phyloP scores from a whole-genome alignment of 2,113 vertebrate genomes.

The Barbus barbus region DNA sequence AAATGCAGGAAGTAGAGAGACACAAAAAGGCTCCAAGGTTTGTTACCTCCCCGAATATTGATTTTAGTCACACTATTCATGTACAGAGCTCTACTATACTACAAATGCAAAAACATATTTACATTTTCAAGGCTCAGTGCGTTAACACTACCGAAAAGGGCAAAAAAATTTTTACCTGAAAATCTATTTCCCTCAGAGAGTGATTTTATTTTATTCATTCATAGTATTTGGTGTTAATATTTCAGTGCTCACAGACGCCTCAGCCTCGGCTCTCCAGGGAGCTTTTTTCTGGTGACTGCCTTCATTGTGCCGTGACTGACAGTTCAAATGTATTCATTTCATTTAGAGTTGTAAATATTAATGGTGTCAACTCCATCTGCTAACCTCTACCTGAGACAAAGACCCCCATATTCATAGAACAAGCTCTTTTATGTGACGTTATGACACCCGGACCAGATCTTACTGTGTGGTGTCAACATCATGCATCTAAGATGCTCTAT shows the following conservation, averaged over 20 bases:
- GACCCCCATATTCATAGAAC: constrained; percentile 44
- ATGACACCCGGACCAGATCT: constrained; percentile 48
- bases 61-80: constrained; percentile 14
- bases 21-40: constrained; percentile 11
- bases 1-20: background rate
- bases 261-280: constrained; percentile 40
- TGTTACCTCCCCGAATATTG: background rate
- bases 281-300: constrained; percentile 51
- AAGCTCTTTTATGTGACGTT: constrained; percentile 50
- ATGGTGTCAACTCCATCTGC: constrained; percentile 59
- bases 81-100: background rate
- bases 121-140: background rate
- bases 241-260: constrained; percentile 48
- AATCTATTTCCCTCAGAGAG: constrained; percentile 20
- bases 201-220: constrained; percentile 50
- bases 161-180: constrained; percentile 35
- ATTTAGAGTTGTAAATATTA: constrained; percentile 60
- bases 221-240: constrained; percentile 56
- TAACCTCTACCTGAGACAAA: constrained; percentile 56
- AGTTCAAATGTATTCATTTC: constrained; percentile 58
- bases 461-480: constrained; percentile 56
- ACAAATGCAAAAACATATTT: background rate
- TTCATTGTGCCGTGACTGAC: constrained; percentile 57
- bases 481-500: constrained; percentile 42
- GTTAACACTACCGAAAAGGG: background rate